Percentiles rank a stretch among this genome's conserved stretches.
phyloP scores from a whole-genome alignment of 35 echinoderm and acorn worm species.

The Ophiothrix spiculata region DNA sequence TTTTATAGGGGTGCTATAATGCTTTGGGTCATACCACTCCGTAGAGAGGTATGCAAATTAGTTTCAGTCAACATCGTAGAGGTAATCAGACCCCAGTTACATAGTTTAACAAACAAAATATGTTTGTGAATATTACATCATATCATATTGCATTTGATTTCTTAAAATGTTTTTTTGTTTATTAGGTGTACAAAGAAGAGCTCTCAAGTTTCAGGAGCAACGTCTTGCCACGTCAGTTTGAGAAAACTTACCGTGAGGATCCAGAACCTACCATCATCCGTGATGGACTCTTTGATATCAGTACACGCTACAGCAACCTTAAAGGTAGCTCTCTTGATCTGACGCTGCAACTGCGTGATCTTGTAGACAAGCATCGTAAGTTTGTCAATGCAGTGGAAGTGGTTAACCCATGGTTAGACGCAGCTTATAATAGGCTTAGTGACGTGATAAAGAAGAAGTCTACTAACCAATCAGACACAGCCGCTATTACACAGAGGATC shows the following conservation, averaged over 20 bases:
- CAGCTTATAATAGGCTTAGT: slow-evolving; percentile 56
- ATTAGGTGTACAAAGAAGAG: slow-evolving; percentile 84
- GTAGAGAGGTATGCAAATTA: too few species aligned
- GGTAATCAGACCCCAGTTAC: too few species aligned
- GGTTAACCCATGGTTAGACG: slow-evolving; percentile 69
- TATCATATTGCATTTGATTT: too few species aligned
- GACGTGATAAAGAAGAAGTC: slow-evolving; percentile 50
- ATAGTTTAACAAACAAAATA: too few species aligned
- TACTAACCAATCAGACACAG: slow-evolving; percentile 59
- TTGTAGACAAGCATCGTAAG: slow-evolving; percentile 75
- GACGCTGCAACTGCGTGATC: slow-evolving; percentile 46
- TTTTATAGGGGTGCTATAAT: too few species aligned
- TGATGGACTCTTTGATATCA: slow-evolving; percentile 47
- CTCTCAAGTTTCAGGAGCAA: slow-evolving; percentile 65
- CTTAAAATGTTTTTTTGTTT: too few species aligned
- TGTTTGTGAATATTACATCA: too few species aligned
- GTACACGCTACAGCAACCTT: slow-evolving; percentile 50
- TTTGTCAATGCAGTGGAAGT: slow-evolving; percentile 46
- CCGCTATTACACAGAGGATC: slow-evolving; percentile 72
- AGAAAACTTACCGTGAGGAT: slow-evolving; percentile 62
- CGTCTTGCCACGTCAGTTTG: slow-evolving; percentile 65
- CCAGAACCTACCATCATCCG: slow-evolving; percentile 63
- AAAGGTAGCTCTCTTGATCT: slow-evolving; percentile 56
- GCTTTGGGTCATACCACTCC: too few species aligned
- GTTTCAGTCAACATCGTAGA: too few species aligned